These are phyloP conservation scores for Acanthurus tractus DNA, from an alignment of 2,797 vertebrate species.

Conservation along the genomic window DNA sequence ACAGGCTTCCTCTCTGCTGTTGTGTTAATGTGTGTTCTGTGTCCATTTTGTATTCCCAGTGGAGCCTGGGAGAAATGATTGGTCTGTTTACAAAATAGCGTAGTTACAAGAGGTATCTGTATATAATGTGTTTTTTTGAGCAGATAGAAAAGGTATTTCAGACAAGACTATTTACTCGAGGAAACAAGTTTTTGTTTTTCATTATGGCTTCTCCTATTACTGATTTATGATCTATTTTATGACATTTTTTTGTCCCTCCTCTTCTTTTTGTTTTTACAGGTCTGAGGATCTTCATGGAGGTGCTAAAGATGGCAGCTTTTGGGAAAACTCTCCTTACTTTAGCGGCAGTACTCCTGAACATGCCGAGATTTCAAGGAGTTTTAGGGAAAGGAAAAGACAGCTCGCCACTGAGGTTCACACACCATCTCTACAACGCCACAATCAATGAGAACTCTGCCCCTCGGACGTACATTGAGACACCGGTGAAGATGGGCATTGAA, in stretches of 20 bases:
- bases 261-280: slow-evolving; percentile 56
- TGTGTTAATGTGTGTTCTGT: slow-evolving; percentile 49
- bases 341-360: slow-evolving; percentile 70
- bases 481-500: slow-evolving; percentile 91
- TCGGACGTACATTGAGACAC: slow-evolving; percentile 91
- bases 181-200: neutral
- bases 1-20: slow-evolving; percentile 50
- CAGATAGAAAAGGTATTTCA: slow-evolving; percentile 12
- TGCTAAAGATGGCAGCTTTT: slow-evolving; percentile 78
- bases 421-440: slow-evolving; percentile 92
- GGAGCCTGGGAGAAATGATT: slow-evolving; percentile 15
- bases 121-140: slow-evolving; percentile 15
- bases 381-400: slow-evolving; percentile 79
- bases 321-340: slow-evolving; percentile 60
- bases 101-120: neutral
- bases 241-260: neutral
- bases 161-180: neutral
- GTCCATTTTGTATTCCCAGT: slow-evolving; percentile 28
- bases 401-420: slow-evolving; percentile 90
- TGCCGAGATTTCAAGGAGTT: slow-evolving; percentile 72
- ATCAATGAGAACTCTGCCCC: slow-evolving; percentile 96
- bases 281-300: slow-evolving; percentile 65
- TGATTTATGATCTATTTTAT: neutral
- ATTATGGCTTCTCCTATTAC: neutral
- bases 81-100: slow-evolving; percentile 23